Base-by-base conservation (phyloP, 1,140 invertebrate genomes). In the Ips nitidus region DNA sequence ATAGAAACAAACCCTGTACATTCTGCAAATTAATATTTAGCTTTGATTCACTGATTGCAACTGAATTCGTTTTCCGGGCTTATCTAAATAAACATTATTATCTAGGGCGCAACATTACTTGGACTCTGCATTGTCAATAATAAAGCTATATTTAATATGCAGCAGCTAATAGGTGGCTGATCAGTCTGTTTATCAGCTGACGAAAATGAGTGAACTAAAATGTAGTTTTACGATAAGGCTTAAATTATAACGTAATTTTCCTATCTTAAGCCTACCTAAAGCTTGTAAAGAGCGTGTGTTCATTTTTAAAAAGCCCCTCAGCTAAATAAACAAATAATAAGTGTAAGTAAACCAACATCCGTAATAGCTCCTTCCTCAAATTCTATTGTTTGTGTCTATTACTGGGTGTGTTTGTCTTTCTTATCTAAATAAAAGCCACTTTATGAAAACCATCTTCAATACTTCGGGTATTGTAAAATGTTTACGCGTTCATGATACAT, bases 371-470 rank as follows among this genome's bases (percentile, higher is more conserved):
- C 58, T 39, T 60, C 58, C 58, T 45, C 41, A 60, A 43, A 60
- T 60, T 60, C 58, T 60, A 43, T 43, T 60, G 58, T 60, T 60
- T 60, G 58, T 60, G 40, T 60, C 58, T 60, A 60, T 60, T 60
- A 60, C 58, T 22, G 42, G 2, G 41, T 8, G 42, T 60, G 58
- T 60, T 60, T 60, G 58, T 43, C 1, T 60, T 60, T 6, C 7
- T 60, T 60, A 45, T 60, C 58, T 45, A 60, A 60, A 60, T 60
- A 60, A 42, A 60, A 60, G 58, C 58, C 41, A 60, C 58, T 60
- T 60, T 60, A 42, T 42, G 41, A 60, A 43, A 39, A 43, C 2
- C 58, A 60, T 60, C 42, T 58, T 58, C 38, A 41, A 58, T 58
- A 58, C 56, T 58, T 58, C 40, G 22, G 38, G 41, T 38, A 36